These are phyloP conservation scores for Apis dorsata DNA, from an alignment of 1,140 invertebrate species.

Conservation along the genomic window DNA sequence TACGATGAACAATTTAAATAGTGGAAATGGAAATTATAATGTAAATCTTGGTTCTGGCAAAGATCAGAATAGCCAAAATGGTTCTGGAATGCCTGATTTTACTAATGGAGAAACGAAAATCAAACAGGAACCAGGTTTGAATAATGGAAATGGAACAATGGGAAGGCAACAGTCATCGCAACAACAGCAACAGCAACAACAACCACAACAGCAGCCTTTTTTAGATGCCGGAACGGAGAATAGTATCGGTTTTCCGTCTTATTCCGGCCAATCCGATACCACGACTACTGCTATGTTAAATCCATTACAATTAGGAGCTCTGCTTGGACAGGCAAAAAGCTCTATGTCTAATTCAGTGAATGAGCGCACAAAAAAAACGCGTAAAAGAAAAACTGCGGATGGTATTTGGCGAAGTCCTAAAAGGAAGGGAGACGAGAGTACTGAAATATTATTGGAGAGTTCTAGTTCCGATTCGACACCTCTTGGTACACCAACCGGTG, in stretches of 20 bases:
- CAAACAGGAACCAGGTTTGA: conserved; percentile 80
- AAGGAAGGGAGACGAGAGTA: conserved; percentile 77
- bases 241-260: conserved; percentile 81
- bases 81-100: conserved; percentile 78
- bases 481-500: conserved; percentile 81
- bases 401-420: conserved; percentile 81
- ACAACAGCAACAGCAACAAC: conserved; percentile 60
- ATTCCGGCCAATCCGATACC: conserved; percentile 80
- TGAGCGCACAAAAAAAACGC: conserved; percentile 74
- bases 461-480: conserved; percentile 85
- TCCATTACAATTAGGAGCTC: conserved; percentile 73
- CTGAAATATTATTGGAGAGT: conserved; percentile 82
- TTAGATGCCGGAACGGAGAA: conserved; percentile 81
- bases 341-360: conserved; percentile 50
- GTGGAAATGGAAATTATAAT: conserved; percentile 77
- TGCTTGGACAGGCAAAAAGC: conserved; percentile 72
- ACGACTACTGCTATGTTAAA: conserved; percentile 73
- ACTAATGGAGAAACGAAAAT: conserved; percentile 80
- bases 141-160: conserved; percentile 74
- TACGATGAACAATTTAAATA: conserved; percentile 69
- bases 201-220: conserved; percentile 79
- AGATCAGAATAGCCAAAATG: conserved; percentile 76
- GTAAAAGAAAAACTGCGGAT: conserved; percentile 79
- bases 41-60: conserved; percentile 71
- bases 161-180: conserved; percentile 70